Evolutionary conservation across 2,797 vertebrate genomes (phyloP).

Genomic region (Gallinago stenura): DNA sequence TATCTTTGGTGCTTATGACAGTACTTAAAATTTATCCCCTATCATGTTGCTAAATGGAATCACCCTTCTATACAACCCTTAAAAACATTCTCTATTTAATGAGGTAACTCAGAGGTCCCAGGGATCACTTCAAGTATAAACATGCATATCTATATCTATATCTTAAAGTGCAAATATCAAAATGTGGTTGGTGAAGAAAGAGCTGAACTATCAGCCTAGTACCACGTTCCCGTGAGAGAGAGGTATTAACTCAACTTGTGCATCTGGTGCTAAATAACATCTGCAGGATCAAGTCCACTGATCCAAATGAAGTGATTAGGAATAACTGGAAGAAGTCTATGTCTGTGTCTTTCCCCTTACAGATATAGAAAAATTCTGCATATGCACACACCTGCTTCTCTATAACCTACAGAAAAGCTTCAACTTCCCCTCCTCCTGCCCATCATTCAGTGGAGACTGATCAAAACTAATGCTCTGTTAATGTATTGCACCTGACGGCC

Average conservation of each 20-base stretch:
- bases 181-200: not conserved
- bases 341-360: not conserved
- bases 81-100: not conserved
- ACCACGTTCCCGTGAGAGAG: not conserved
- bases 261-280: not conserved
- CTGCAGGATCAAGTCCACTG: not conserved
- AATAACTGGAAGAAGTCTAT: not conserved
- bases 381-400: not conserved
- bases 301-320: not conserved
- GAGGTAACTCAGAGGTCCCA: not conserved
- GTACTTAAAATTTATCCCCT: not conserved
- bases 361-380: not conserved
- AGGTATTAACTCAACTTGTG: not conserved
- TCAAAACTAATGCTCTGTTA: not conserved
- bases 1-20: not conserved
- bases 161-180: not conserved
- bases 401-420: not conserved
- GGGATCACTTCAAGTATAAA: not conserved
- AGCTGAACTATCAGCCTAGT: not conserved
- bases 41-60: not conserved
- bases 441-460: not conserved
- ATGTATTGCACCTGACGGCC: not conserved
- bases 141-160: not conserved
- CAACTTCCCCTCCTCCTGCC: not conserved
- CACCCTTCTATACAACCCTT: not conserved